A percentile compares a stretch with the other conserved stretches of the same genome.
Evolutionary conservation across 2,113 vertebrate genomes (phyloP).

Genomic region (Accipiter virgatus): DNA sequence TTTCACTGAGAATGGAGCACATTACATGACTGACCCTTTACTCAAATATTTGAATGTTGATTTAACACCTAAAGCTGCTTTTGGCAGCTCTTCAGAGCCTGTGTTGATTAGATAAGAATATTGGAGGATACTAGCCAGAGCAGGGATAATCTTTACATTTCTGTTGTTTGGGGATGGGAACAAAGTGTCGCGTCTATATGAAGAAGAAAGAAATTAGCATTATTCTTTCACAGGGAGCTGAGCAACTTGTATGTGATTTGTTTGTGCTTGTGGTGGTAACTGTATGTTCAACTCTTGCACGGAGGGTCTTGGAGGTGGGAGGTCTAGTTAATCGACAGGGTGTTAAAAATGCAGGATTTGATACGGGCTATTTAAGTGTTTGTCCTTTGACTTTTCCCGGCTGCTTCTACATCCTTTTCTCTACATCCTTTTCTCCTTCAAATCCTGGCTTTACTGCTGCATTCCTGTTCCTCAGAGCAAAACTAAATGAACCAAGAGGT

Average conservation of each 20-base stretch:
- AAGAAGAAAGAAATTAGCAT: neutral
- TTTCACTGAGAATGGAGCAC: neutral
- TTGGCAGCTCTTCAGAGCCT: neutral
- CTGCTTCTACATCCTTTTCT: neutral
- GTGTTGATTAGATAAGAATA: neutral
- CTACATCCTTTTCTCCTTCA: neutral
- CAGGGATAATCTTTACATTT: neutral
- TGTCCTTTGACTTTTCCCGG: neutral
- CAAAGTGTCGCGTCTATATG: neutral
- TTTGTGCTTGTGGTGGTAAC: neutral
- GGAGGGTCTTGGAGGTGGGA: neutral
- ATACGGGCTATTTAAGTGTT: neutral
- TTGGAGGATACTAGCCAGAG: neutral
- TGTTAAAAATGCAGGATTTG: neutral
- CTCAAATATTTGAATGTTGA: neutral
- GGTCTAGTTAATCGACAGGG: conserved; percentile 1
- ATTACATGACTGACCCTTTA: neutral
- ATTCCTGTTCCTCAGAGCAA: neutral
- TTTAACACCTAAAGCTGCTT: neutral
- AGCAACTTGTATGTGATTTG: neutral
- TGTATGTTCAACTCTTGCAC: neutral
- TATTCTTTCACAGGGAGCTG: neutral
- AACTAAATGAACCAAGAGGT: neutral
- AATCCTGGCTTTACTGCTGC: neutral
- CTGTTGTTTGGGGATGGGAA: neutral